Base-by-base conservation (phyloP, 1,140 invertebrate genomes). In the Hetaerina americana region DNA sequence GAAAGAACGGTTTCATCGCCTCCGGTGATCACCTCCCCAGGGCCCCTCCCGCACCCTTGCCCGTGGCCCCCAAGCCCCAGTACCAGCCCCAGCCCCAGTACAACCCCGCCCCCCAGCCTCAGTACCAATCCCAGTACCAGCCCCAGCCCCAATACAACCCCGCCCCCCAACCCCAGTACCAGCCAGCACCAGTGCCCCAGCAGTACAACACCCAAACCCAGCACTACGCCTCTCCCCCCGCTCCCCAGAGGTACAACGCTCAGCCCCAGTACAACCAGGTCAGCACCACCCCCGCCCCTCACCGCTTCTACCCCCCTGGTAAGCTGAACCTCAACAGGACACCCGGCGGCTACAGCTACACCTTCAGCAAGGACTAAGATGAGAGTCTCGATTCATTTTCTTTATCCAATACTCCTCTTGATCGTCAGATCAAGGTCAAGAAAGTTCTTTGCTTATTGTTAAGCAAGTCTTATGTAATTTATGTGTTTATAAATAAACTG, bases 341-440 rank as follows among this genome's bases (percentile, higher is more conserved):
- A 66, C 91, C 91, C 24, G 92, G 93, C 78, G 92, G 92, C 73
- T 93, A 88, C 80, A 89, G 89, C 74, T 93, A 92, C 80, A 89
- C 85, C 67, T 93, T 92, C 84, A 90, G 87, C 81, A 91, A 89
- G 78, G 75, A 72, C 31, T 75, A 66, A 69, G 12, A 22, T n/a
- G 25, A 22, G 66, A 68, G 67, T 22, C 26, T 10, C 12, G 27
- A 24, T 3, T 68, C 26, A 22, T 5, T 27, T 27, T 68, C 18
- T 27, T 18, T n/a, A n/a, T n/a, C n/a, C n/a, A n/a, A n/a, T n/a
- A n/a, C n/a, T n/a, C n/a, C n/a, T n/a, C 18, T 28, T 28, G 24
- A 18, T 68, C 67, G 26, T 26, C 26, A 15, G 27, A 25, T 5
- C 69, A 27, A 28, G 22, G 15, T 12, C 18, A 70, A 8, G 6